Evolutionary conservation across 2,888 invertebrate genomes (phyloP).

Genomic region (Creontiades dilutus): DNA sequence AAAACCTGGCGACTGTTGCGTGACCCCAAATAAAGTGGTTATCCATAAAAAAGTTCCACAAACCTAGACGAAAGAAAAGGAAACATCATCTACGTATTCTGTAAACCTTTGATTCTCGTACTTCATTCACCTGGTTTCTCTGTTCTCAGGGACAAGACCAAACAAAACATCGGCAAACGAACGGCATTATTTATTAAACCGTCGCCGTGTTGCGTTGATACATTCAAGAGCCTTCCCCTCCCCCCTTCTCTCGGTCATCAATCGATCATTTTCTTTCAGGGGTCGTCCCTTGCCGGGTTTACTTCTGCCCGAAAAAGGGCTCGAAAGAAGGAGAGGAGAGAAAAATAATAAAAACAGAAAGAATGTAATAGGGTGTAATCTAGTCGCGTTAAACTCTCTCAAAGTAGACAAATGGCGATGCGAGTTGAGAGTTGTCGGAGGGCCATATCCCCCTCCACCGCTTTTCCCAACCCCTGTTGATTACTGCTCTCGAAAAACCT

Average conservation of each 20-base stretch:
- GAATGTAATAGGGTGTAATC: not conserved
- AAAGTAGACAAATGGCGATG: not conserved
- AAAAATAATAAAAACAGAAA: not conserved
- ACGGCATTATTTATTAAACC: not conserved
- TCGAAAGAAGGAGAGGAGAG: not conserved
- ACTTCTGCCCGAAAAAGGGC: not conserved
- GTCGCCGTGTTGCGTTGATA: conserved; percentile 12
- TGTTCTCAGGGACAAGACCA: not conserved
- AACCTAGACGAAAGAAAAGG: too few species aligned
- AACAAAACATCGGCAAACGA: not conserved
- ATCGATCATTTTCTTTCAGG: not conserved
- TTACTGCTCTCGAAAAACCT: conserved; percentile 25
- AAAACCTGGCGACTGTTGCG: too few species aligned
- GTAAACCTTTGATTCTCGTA: not conserved
- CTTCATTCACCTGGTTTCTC: not conserved
- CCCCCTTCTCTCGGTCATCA: not conserved
- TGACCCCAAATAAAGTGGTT: too few species aligned
- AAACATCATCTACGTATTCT: too few species aligned
- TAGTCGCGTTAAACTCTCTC: not conserved
- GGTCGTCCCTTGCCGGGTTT: not conserved
- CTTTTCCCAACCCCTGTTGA: not conserved
- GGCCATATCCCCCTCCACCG: not conserved
- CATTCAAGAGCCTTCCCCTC: not conserved
- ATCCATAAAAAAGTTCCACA: too few species aligned
- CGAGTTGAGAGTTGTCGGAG: not conserved